A percentile compares a stretch with the other conserved stretches of the same genome.
Conservation (phyloP, 2,888 invertebrate genomes). For the Agonopterix heracliana region DNA sequence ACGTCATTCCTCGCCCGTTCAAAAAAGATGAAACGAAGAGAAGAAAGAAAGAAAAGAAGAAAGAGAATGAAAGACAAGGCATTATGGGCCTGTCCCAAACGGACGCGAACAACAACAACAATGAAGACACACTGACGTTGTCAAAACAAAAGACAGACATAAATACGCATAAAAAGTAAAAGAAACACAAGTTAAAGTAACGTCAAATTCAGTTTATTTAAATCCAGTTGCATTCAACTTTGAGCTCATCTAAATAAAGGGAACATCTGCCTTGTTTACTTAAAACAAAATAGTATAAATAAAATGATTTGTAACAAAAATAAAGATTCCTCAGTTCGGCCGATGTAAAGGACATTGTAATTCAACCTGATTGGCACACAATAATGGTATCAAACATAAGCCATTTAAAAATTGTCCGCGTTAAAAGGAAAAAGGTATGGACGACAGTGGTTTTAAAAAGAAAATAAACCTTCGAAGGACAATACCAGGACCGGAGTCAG, state of each 20-base stretch:
- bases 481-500: constrained; percentile 62
- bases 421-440: constrained; percentile 64
- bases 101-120: no score
- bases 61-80: no score
- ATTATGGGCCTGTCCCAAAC: no score
- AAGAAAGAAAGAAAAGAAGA: no score
- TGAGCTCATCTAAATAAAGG: constrained; percentile 61
- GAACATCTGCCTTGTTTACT: constrained; percentile 58
- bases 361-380: constrained; percentile 76
- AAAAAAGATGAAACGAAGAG: no score
- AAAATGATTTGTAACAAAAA: constrained; percentile 41
- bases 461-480: constrained; percentile 64
- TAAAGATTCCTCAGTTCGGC: constrained; percentile 65
- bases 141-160: not conserved
- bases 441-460: constrained; percentile 31
- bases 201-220: constrained; percentile 29
- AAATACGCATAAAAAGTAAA: not conserved
- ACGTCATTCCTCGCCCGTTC: no score
- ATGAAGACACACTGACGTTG: not conserved
- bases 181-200: not conserved
- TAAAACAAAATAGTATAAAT: constrained; percentile 3
- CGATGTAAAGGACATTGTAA: constrained; percentile 72
- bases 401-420: constrained; percentile 73
- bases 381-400: constrained; percentile 75
- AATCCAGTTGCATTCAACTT: constrained; percentile 32